Evolutionary conservation across 2,113 vertebrate species (phyloP).

Genomic region (Datnioides undecimradiatus): DNA sequence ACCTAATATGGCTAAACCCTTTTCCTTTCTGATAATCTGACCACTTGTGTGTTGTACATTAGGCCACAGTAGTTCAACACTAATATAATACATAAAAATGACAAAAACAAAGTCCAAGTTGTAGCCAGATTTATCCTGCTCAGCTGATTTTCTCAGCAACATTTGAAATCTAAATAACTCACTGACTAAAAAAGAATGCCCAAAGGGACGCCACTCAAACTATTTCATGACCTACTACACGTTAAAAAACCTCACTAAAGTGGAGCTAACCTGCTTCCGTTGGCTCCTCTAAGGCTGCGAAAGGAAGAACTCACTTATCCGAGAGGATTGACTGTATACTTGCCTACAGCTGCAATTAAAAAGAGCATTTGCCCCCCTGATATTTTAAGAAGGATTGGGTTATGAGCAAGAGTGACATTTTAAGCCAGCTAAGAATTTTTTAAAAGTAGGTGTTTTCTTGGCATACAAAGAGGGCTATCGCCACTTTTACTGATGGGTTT

Average conservation of each 20-base stretch:
- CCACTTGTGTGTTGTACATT: no score
- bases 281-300: conserved; percentile 59
- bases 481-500: conserved; percentile 9
- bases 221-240: conserved; percentile 18
- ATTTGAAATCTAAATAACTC: not conserved
- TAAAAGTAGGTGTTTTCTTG: conserved; percentile 31
- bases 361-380: conserved; percentile 52
- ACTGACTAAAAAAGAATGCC: not conserved
- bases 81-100: no score
- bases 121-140: no score
- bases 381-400: conserved; percentile 71
- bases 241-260: conserved; percentile 21
- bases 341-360: conserved; percentile 77
- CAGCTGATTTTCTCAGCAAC: not conserved
- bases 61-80: no score
- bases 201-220: conserved; percentile 4
- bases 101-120: no score
- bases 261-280: conserved; percentile 59
- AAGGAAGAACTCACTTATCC: conserved; percentile 68
- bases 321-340: conserved; percentile 74
- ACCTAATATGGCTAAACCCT: no score
- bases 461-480: conserved; percentile 24
- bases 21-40: no score
- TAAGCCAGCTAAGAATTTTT: conserved; percentile 54
- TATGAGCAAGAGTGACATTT: conserved; percentile 62